Conservation (phyloP, 2,113 vertebrate species). For the Antigone vipio region DNA sequence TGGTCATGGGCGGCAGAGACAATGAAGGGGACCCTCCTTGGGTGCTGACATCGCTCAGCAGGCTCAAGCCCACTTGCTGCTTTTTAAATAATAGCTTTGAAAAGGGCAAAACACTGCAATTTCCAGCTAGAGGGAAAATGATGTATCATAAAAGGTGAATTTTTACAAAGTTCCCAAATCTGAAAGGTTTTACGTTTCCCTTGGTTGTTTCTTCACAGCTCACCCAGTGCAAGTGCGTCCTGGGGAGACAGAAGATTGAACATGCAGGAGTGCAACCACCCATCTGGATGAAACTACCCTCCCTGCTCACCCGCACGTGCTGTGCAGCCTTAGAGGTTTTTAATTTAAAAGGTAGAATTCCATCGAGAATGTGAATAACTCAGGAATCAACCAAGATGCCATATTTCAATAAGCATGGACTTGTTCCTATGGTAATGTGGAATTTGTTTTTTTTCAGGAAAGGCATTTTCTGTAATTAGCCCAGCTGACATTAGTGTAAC, state of each 20-base stretch:
- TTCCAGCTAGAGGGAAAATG: neutral
- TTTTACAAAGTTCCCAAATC: neutral
- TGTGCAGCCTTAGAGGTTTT: neutral
- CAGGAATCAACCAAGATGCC: neutral
- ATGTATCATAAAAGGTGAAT: neutral
- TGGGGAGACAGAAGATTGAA: neutral
- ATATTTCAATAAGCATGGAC: neutral
- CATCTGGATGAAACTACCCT: neutral
- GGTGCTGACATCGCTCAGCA: neutral
- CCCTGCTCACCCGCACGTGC: neutral
- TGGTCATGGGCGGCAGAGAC: neutral
- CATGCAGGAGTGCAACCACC: neutral
- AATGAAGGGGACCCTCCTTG: neutral
- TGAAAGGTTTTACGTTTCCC: neutral
- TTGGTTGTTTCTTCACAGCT: neutral
- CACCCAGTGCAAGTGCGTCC: neutral
- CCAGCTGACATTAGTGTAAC: neutral
- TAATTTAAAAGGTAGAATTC: neutral
- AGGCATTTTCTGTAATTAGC: neutral
- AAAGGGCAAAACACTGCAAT: neutral
- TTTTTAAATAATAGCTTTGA: neutral
- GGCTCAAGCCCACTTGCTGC: neutral
- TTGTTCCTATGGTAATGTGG: neutral
- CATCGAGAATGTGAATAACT: neutral
- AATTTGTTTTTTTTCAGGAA: neutral